Base-by-base conservation (phyloP, 2,888 invertebrate species). In the Fragum whitleyi region DNA sequence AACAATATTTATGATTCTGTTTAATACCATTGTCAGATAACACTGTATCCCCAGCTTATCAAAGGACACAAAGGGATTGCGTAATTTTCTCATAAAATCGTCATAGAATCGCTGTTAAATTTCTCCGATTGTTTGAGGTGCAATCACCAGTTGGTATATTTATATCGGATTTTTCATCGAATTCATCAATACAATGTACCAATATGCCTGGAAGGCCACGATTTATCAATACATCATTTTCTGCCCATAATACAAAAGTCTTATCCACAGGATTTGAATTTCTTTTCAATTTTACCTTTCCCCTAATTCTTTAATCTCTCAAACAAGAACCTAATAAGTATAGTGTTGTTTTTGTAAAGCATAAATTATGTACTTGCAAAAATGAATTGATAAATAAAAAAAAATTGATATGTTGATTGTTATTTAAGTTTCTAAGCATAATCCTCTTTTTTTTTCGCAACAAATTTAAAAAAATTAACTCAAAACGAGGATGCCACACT, bases 141-240 rank as follows among this genome's bases (percentile, higher is more conserved):
- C 61, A 51, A 74, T 74, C 67, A 67, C 36, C 26, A 74, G 23
- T 26, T 26, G 6, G 5, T 36, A 23, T 28, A 23, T 55, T 74
- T 67, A 55, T 77, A n/a, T 61, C 21, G 9, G 36, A 51, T 29
- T 51, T 36, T 69, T 11, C 65, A 65, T 26, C n/a, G 47, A 39
- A 67, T 36, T 39, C 36, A 61, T 61, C 51, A 73, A 76, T 75
- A 36, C 9, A 36, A 6, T 36, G 32, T 36, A 80, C 76, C 76
- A 14, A 47, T 69, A 69, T 80, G 73, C 76, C 80, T 67, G 47
- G 47, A 42, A 70, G 76, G 70, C 36, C 29, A n/a, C 23, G 32
- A 70, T 47, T 81, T 77, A 78, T 77, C 81, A 75, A 81, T 74
- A 81, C 81, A 81, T 81, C 75, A 78, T 73, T 74, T 68, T 69